Evolutionary conservation across 2,888 invertebrate genomes (phyloP).

Genomic region (Apotomis turbidana): DNA sequence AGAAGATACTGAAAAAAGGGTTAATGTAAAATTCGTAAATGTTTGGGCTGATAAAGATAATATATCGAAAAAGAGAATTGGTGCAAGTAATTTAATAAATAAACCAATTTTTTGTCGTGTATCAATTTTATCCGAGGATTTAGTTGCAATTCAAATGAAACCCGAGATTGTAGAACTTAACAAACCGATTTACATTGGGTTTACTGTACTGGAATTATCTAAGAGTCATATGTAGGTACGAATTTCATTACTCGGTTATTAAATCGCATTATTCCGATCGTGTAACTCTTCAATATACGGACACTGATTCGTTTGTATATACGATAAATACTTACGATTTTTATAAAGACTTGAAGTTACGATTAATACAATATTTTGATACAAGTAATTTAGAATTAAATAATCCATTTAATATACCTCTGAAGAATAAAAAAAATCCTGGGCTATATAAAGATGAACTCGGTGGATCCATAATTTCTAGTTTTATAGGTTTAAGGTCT

Average conservation of each 20-base stretch:
- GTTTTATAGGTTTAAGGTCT: too few species aligned
- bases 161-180: constrained; percentile 2
- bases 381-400: too few species aligned
- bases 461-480: too few species aligned
- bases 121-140: constrained; percentile 2
- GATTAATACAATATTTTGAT: too few species aligned
- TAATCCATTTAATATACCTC: too few species aligned
- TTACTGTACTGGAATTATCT: neutral
- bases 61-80: neutral
- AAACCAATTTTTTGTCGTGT: constrained; percentile 1
- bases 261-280: neutral
- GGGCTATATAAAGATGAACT: too few species aligned
- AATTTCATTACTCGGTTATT: constrained; percentile 4
- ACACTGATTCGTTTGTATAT: too few species aligned
- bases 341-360: too few species aligned
- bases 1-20: constrained; percentile 11
- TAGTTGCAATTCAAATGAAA: constrained; percentile 8
- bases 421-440: too few species aligned
- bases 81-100: neutral
- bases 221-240: constrained; percentile 1
- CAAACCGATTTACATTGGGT: neutral
- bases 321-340: too few species aligned
- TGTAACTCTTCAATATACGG: neutral
- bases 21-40: neutral
- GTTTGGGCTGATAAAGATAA: neutral